Base-by-base conservation (phyloP, 2,113 vertebrate genomes). In the Quiscalus mexicanus region DNA sequence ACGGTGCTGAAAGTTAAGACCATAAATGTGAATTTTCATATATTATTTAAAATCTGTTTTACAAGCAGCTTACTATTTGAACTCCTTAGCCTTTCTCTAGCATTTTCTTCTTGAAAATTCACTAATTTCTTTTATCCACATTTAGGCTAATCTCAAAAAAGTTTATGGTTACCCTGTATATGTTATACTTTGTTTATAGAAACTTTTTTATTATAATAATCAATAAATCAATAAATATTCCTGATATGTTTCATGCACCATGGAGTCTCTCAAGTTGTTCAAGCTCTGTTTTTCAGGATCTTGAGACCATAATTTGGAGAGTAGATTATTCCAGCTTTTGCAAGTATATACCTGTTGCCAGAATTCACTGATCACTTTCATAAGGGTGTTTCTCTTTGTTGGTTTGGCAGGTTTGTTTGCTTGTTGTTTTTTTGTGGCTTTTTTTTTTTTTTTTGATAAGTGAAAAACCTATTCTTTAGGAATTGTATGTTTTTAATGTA, bases 1-100 rank as follows among this genome's bases (percentile, higher is more conserved):
- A 55, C 25, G 58, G 8, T 0, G 0, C 49, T 64, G 33, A 91
- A 87, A 31, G 21, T 52, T 69, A 71, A 30, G 5, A 52, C 11
- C n/a, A 27, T 41, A 63, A 47, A 44, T 39, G 5, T 55, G 28
- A 28, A 35, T 81, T 67, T 65, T 55, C n/a, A 14, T 35, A 9
- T 55, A 13, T 56, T 49, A 30, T 71, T 91, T 71, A 56, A 84
- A 90, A 70, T 60, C 12, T 76, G 11, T 23, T 37, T 90, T 84
- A 25, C 18, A 13, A 39, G 31, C 16, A 52, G 22, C 13, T 83
- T 62, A 27, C 65, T 88, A 27, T 69, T 88, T 85, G 30, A 82
- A 88, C 10, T 39, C 20, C 47, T 83, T 24, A 63, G 33, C 11
- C 16, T 65, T 84, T 25, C 20, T 81, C 23, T 65, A 77, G 15